These are phyloP conservation scores for Drosophila kokeensis DNA, from an alignment of 2,888 invertebrate species.

Conservation along the genomic window DNA sequence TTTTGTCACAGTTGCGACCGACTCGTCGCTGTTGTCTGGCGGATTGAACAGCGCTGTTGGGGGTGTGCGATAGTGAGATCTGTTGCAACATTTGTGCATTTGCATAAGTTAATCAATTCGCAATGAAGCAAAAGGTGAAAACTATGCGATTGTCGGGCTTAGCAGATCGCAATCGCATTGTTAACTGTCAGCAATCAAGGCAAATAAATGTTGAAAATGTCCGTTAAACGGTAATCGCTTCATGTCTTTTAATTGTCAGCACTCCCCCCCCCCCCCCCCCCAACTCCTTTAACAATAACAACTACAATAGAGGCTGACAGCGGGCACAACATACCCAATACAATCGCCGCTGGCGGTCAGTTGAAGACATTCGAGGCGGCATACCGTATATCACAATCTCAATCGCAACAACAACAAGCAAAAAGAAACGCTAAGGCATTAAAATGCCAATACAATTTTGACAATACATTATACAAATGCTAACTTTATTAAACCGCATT, in stretches of 20 bases:
- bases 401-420: constrained; percentile 13
- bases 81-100: constrained; percentile 68
- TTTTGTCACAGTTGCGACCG: constrained; percentile 74
- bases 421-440: constrained; percentile 29
- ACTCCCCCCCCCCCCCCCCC: constrained; percentile 11
- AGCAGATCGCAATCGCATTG: constrained; percentile 53
- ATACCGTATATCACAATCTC: constrained; percentile 73
- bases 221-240: constrained; percentile 50
- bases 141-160: constrained; percentile 46
- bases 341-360: constrained; percentile 49
- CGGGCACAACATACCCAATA: constrained; percentile 39
- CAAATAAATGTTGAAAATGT: constrained; percentile 49
- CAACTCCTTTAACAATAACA: constrained; percentile 5
- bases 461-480: constrained; percentile 76
- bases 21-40: constrained; percentile 12
- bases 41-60: constrained; percentile 30
- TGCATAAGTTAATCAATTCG: constrained; percentile 83
- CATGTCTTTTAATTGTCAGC: constrained; percentile 67
- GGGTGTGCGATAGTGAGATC: constrained; percentile 44
- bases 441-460: constrained; percentile 77
- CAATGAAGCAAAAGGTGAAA: constrained; percentile 77
- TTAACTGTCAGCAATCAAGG: constrained; percentile 65
- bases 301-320: constrained; percentile 27
- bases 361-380: constrained; percentile 54
- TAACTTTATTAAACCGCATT: constrained; percentile 67